Percentiles rank a stretch among this genome's conserved stretches.
phyloP scores from a whole-genome alignment of 2,888 invertebrate genomes.

The Cantharis flavilabris region DNA sequence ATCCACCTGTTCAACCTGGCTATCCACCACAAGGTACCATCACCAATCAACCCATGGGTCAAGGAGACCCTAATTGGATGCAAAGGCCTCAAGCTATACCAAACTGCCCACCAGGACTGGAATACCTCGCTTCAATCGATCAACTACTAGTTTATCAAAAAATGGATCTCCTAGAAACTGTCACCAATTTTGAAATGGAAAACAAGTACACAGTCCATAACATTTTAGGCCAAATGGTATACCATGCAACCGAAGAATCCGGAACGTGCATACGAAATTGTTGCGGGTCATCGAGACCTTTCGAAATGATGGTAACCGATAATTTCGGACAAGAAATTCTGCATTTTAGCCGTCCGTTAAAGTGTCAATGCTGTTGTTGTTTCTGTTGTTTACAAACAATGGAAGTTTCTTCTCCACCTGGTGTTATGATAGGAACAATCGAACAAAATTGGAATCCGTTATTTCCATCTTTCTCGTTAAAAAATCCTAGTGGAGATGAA shows the following conservation, averaged over 20 bases:
- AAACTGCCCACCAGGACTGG: constrained; percentile 79
- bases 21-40: neutral
- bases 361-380: constrained; percentile 82
- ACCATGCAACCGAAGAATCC: constrained; percentile 80
- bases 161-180: constrained; percentile 66
- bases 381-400: constrained; percentile 84
- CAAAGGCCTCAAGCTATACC: constrained; percentile 41
- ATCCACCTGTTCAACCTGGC: neutral
- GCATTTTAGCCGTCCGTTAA: constrained; percentile 79
- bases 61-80: neutral
- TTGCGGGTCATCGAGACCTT: constrained; percentile 80
- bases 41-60: neutral
- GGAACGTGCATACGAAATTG: constrained; percentile 84
- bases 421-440: constrained; percentile 70
- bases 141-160: constrained; percentile 75
- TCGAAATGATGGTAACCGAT: constrained; percentile 86
- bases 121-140: constrained; percentile 79
- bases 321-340: constrained; percentile 83
- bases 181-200: constrained; percentile 84
- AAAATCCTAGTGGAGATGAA: constrained; percentile 73
- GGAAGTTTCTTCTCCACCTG: constrained; percentile 77
- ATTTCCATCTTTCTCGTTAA: constrained; percentile 73
- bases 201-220: constrained; percentile 88
- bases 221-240: constrained; percentile 77
- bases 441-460: constrained; percentile 79